Percentiles rank a stretch among this genome's conserved stretches.
Conservation (phyloP, 2,797 vertebrate genomes). For the Lutjanus campechanus region DNA sequence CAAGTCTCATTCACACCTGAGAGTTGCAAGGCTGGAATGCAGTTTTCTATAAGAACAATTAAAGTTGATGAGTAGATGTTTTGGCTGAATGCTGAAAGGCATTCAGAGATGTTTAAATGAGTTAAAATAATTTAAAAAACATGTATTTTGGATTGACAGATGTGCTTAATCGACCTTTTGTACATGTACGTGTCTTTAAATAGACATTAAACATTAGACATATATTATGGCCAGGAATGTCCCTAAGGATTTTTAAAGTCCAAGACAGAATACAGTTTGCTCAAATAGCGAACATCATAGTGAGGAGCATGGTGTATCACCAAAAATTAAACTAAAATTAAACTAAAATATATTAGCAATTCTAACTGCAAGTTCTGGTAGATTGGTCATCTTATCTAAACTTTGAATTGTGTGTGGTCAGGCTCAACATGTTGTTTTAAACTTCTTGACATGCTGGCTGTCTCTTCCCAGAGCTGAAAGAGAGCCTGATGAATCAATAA, state of each 20-base stretch:
- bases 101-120: background rate
- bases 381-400: background rate
- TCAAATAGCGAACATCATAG: background rate
- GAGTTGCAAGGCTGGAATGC: background rate
- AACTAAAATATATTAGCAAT: background rate
- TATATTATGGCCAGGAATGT: background rate
- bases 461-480: constrained; percentile 29
- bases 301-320: background rate
- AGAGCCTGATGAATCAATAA: constrained; percentile 51
- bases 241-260: background rate
- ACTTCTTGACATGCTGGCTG: constrained; percentile 32
- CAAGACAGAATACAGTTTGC: background rate
- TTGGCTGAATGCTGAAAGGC: too few species aligned
- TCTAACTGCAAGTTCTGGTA: background rate
- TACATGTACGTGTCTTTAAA: background rate
- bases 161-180: background rate
- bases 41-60: background rate
- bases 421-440: constrained; percentile 43
- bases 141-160: background rate
- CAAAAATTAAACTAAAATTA: background rate
- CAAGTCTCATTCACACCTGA: background rate
- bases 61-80: background rate
- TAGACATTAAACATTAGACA: background rate
- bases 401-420: constrained; percentile 26
- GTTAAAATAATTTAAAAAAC: background rate